Conservation (phyloP, 2,113 vertebrate genomes). For the Dendrocopos noguchii region DNA sequence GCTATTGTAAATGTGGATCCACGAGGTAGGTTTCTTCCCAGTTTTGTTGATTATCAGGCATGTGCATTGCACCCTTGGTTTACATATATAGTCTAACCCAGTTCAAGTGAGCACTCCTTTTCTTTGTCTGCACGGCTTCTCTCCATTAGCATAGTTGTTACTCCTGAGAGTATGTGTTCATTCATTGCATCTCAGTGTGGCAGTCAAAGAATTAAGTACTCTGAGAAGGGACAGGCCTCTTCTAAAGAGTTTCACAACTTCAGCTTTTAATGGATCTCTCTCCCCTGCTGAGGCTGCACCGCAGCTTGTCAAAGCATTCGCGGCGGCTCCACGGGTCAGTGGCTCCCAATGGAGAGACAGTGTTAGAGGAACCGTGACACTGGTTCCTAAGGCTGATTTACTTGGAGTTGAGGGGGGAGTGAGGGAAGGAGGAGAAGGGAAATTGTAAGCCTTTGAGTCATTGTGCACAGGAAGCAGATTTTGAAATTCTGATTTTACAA, state of each 20-base stretch:
- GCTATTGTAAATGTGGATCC: neutral
- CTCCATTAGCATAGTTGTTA: slow-evolving; percentile 24
- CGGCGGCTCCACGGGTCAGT: slow-evolving; percentile 63
- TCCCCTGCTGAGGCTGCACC: slow-evolving; percentile 66
- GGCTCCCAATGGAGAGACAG: slow-evolving; percentile 44
- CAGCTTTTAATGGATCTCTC: slow-evolving; percentile 48
- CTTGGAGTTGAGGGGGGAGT: neutral
- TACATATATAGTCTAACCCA: neutral
- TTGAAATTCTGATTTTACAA: neutral
- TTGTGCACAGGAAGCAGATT: neutral
- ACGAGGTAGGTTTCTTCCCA: neutral
- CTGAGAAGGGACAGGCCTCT: slow-evolving; percentile 64
- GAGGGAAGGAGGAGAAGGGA: neutral
- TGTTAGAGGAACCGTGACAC: neutral
- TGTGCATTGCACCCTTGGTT: neutral
- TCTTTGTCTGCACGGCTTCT: slow-evolving; percentile 28
- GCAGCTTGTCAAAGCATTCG: slow-evolving; percentile 72
- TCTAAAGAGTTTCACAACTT: slow-evolving; percentile 72
- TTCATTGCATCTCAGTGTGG: slow-evolving; percentile 59
- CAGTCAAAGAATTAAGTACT: slow-evolving; percentile 78
- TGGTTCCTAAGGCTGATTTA: slow-evolving; percentile 33
- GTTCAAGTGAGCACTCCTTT: neutral
- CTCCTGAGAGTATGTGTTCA: slow-evolving; percentile 59
- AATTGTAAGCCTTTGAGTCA: neutral
- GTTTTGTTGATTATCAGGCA: neutral